phyloP scores from a whole-genome alignment of 2,888 invertebrate species.

The Rhagium mordax region DNA sequence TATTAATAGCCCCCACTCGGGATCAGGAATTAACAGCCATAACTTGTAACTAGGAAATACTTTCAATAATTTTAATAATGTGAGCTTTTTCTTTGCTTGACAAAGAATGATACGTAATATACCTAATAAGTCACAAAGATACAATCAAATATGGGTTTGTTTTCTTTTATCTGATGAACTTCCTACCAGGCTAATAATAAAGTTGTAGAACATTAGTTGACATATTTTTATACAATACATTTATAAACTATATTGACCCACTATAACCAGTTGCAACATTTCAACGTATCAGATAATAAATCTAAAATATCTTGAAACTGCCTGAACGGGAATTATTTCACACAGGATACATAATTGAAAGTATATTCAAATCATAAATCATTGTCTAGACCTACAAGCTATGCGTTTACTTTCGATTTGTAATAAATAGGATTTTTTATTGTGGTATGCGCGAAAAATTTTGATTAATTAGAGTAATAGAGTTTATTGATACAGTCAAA shows the following conservation, averaged over 20 bases:
- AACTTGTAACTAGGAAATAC: background rate
- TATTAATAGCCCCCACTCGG: no score
- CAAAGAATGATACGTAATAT: background rate
- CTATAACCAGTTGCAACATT: background rate
- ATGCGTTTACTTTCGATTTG: background rate
- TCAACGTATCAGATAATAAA: constrained; percentile 1
- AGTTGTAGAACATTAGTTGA: constrained; percentile 7
- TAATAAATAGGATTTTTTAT: background rate
- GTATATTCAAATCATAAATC: constrained; percentile 3
- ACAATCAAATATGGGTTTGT: background rate
- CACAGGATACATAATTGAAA: background rate
- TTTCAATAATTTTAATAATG: background rate
- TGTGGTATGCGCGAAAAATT: background rate
- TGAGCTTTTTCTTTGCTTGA: background rate
- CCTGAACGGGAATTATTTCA: constrained; percentile 5
- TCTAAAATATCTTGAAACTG: background rate
- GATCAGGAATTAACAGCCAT: no score
- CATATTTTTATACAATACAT: background rate
- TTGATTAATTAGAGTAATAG: background rate
- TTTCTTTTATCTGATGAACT: background rate
- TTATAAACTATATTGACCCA: background rate
- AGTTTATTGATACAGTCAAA: no score
- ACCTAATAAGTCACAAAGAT: background rate
- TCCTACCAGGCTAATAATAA: background rate
- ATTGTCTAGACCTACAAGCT: background rate